Base-by-base conservation (phyloP, 2,888 invertebrate genomes). In the Cyrtodaria siliqua region DNA sequence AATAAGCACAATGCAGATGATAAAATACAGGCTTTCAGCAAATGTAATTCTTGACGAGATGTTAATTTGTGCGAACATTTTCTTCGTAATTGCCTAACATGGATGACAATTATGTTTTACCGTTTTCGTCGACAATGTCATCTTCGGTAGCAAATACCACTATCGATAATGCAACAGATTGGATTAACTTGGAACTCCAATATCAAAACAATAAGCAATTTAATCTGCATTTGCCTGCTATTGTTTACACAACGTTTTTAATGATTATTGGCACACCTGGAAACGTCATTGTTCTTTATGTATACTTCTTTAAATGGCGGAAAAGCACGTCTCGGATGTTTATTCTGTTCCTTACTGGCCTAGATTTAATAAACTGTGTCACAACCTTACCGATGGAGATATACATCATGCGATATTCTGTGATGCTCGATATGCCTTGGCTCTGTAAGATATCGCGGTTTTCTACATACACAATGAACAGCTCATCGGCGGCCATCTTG, bases 341-440 rank as follows among this genome's bases (percentile, higher is more conserved):
- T 52, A 83, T 86, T 8, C 52, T 84, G 12, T 76, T 82, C 6
- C 63, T 86, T 24, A 84, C 86, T 9, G 55, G 62, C 8, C 44
- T 84, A 16, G 86, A 86, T 63, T 64, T 84, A n/a, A 59, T 82
- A 0, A 86, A 86, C 63, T 86, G 84, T 62, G 55, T 74, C 1
- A 79, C 84, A 9, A 83, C 84, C 40, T 67, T 84, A 47, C 86
- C 86, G 0, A 75, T 83, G 53, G 86, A 86, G 55, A 76, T 86
- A 20, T 76, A 72, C 12, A 76, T 78, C 9, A 68, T 83, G 69
- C 24, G 67, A 0, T 73, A 67, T 33, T 81, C 80, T 14, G 53
- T 81, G 12, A 66, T 68, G 33, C 62, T 86, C 23, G 82, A 82
- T 52, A 52, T 44, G 29, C 71, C 78, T 4, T 61, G 72, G 49